Base-by-base conservation (phyloP, 2,797 vertebrate genomes). In the Ctenopoma kingsleyae region DNA sequence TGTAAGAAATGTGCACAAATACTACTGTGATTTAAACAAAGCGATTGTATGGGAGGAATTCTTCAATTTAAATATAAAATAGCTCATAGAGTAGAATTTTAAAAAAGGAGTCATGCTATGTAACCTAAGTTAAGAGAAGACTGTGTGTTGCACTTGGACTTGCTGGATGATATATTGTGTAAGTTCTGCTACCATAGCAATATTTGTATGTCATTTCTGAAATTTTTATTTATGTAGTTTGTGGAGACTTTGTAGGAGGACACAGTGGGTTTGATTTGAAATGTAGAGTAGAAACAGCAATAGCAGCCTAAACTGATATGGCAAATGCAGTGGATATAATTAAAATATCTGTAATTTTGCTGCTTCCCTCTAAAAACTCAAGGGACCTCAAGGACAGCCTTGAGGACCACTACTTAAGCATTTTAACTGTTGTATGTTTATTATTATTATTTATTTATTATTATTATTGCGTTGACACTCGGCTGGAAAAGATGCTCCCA, bases 101-200 rank as follows among this genome's bases (percentile, higher is more conserved):
- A 32, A 48, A 17, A 68, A 47, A 54, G 43, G 49, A 75, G 23
- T 32, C 50, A 47, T 56, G 57, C 13, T 76, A 62, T 76, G 55
- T 80, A 81, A 20, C n/a, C 43, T 16, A 46, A 76, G 72, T 71
- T 16, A 46, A 76, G 72, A 69, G 59, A 54, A 84, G 54, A 57
- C 32, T 71, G 73, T 52, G n/a, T 82, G 64, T 64, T 72, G 52
- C 56, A 57, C 76, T 84, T 83, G 46, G 72, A 83, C 74, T 79
- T 78, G 54, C 65, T 76, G 71, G 57, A 57, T 81, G 67, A 62
- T 67, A 61, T 67, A 22, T 67, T 54, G 50, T 46, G 6, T 6
- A 67, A 78, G 48, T 81, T 82, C 51, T 80, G 75, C 61, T 30
- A 19, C 64, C 52, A 81, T 20, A 55, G 8, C 50, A 59, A 61